Evolutionary conservation across 2,797 vertebrate genomes (phyloP), one percentile per base, ranked within the genome.

Genomic region (Bothrops alternatus): DNA sequence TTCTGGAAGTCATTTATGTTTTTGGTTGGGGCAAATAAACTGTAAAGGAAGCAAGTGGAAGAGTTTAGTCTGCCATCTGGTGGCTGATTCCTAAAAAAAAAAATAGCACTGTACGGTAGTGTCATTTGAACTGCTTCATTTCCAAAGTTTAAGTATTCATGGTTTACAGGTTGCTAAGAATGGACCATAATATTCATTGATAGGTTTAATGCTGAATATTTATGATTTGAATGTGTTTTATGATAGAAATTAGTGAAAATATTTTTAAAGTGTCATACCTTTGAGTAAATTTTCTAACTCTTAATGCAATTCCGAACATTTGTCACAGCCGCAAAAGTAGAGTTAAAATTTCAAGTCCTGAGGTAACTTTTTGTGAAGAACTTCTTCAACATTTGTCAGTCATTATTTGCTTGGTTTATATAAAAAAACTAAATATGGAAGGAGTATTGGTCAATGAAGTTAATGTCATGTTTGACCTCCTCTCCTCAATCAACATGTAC

Each of bases 1-100:
- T 91, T 92, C 65, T 56, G 91, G 32, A 82, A 14, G 89, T 16
- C 0, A 65, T 90, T 23, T 87, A 82, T 1, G 25, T 86, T 7
- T 61, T 86, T 82, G 26, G 13, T 55, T 95, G 11, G 2, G 3
- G 8, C 37, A 53, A 94, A 89, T 88, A 91, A 4, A 26, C 93
- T 32, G 23, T 85, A 11, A 25, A 18, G 4, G 42, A 90, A 78
- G 82, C 90, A 92, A 94, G 90, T 92, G 90, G 87, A 90, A 91
- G 91, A 95, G 90, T 94, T 92, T 96, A 95, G 94, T 93, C 94
- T 96, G 96, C 96, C 97, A 97, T 92, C 96, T 96, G 94, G 94
- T 96, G 97, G 94, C 69, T 47, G 58, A 63, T 85, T 25, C 55
- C 42, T 56, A 12, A 85, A 88, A 32, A 11, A 11, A 85, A 88